These are phyloP conservation scores for Litoditis marina DNA, from an alignment of 2,888 invertebrate species.

Conservation along the genomic window DNA sequence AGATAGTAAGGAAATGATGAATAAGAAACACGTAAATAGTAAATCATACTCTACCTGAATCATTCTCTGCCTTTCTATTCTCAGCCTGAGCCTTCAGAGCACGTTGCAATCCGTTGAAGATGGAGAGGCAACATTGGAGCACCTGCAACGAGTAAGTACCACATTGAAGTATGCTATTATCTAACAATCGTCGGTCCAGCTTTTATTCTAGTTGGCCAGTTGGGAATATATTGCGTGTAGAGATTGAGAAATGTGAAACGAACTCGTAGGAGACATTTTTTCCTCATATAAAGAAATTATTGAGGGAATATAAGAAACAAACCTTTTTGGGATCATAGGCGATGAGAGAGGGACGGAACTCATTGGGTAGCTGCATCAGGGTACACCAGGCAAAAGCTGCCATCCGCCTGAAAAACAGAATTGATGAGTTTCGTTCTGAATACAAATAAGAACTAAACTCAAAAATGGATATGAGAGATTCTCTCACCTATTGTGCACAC, in stretches of 20 bases:
- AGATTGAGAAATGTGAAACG: neutral
- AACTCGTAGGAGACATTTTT: neutral
- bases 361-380: constrained; percentile 11
- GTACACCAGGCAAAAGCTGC: constrained; percentile 19
- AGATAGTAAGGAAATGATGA: no score
- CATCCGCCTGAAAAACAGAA: constrained; percentile 4
- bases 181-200: no score
- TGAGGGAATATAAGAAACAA: no score
- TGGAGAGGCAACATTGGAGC: constrained; percentile 4
- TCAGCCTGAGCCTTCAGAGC: constrained; percentile 18
- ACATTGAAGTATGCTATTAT: no score
- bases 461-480: neutral
- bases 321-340: constrained; percentile 19
- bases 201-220: no score
- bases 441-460: no score
- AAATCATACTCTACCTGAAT: no score
- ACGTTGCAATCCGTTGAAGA: constrained; percentile 13
- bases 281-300: neutral
- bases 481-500: constrained; percentile 13
- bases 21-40: no score
- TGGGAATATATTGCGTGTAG: no score
- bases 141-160: constrained; percentile 1
- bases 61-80: constrained; percentile 11
- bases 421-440: no score
- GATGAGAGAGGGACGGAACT: constrained; percentile 13